Conservation (phyloP, 2,888 invertebrate genomes). For the Xylophagus ater region DNA sequence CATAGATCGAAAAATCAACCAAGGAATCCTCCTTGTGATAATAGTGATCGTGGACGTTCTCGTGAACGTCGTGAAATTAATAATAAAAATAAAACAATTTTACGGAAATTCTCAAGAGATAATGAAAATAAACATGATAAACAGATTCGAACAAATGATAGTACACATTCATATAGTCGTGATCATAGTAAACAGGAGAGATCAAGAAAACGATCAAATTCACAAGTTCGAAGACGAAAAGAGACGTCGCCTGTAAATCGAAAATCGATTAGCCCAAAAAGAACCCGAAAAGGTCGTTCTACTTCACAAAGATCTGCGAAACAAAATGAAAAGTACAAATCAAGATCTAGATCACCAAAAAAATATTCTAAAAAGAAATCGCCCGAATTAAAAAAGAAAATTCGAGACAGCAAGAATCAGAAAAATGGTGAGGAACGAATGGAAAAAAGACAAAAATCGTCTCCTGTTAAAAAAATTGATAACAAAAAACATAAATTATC, state of each 20-base stretch:
- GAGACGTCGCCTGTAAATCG: slow-evolving; percentile 10
- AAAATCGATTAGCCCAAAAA: slow-evolving; percentile 13
- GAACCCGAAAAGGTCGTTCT: slow-evolving; percentile 8
- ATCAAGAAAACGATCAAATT: slow-evolving; percentile 12
- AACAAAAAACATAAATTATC: slow-evolving; percentile 1
- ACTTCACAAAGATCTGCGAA: slow-evolving; percentile 6
- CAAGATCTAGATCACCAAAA: slow-evolving; percentile 3
- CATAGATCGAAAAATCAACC: neutral
- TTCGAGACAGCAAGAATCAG: slow-evolving; percentile 7
- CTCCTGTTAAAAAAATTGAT: slow-evolving; percentile 4
- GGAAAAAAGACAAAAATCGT: slow-evolving; percentile 1
- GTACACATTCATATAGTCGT: slow-evolving; percentile 3
- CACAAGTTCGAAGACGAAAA: slow-evolving; percentile 14
- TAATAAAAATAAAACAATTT: neutral
- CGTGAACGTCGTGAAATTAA: slow-evolving; percentile 23
- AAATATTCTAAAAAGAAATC: slow-evolving; percentile 9
- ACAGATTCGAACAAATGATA: neutral
- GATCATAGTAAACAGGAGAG: neutral
- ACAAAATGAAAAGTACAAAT: slow-evolving; percentile 6
- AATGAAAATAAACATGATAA: slow-evolving; percentile 2
- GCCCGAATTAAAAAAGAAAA: slow-evolving; percentile 2
- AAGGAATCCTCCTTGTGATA: slow-evolving; percentile 3
- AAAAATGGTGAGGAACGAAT: slow-evolving; percentile 1
- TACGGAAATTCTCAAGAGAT: neutral
- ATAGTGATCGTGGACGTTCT: slow-evolving; percentile 26